A percentile compares a stretch with the other conserved stretches of the same genome.
phyloP scores from a whole-genome alignment of 2,888 invertebrate genomes.

The Linhomoeus sp. region DNA sequence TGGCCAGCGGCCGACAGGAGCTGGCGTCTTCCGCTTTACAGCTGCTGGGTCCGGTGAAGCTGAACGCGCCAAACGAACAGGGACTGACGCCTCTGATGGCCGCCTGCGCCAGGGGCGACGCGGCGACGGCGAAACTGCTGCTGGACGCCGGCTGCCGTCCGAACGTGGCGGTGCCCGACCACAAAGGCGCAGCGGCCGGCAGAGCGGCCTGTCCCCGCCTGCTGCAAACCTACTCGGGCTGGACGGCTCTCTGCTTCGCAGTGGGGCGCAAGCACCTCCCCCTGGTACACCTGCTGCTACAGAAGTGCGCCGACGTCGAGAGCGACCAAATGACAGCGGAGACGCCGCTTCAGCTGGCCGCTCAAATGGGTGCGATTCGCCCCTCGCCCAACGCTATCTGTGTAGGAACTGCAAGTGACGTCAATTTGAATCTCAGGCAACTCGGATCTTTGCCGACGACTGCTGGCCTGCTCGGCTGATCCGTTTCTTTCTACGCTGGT shows the following conservation, averaged over 20 bases:
- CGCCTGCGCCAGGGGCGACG: slow-evolving; percentile 53
- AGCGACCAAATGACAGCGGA: slow-evolving; percentile 42
- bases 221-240: neutral
- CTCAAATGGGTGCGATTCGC: slow-evolving; percentile 28
- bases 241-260: slow-evolving; percentile 69
- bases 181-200: neutral
- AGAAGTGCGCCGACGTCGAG: slow-evolving; percentile 61
- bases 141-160: slow-evolving; percentile 9
- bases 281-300: slow-evolving; percentile 42
- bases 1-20: neutral
- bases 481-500: slow-evolving; percentile 59
- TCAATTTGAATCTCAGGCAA: neutral
- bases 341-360: slow-evolving; percentile 65
- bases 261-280: slow-evolving; percentile 34
- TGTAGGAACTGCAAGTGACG: too few species aligned
- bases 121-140: slow-evolving; percentile 6
- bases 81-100: slow-evolving; percentile 66
- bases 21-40: too few species aligned
- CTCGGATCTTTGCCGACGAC: slow-evolving; percentile 53
- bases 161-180: slow-evolving; percentile 6
- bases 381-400: too few species aligned
- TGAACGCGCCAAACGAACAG: slow-evolving; percentile 1
- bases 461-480: slow-evolving; percentile 64
- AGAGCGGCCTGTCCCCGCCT: neutral
- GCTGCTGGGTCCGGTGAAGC: slow-evolving; percentile 44